Base-by-base conservation (phyloP, 2,888 invertebrate species). In the Limnephilus marmoratus region DNA sequence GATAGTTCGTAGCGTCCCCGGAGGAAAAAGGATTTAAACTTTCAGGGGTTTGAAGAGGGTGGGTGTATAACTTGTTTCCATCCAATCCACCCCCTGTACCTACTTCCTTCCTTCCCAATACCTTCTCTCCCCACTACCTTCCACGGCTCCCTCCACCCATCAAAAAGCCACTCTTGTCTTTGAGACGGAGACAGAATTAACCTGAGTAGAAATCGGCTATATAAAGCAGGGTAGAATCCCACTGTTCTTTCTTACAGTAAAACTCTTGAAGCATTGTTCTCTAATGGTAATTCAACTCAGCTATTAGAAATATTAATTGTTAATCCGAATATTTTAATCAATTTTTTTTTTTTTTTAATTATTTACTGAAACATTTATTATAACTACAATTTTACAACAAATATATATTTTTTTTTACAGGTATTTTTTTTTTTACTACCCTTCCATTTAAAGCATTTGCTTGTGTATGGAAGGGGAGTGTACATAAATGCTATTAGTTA, bases 21-120 rank as follows among this genome's bases (percentile, higher is more conserved):
- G 90, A 82, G 90, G 53, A 90, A 90, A 90, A 85, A 90, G 90
- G 90, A 68, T 83, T 90, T 90, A 90, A 90, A 90, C 53, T 90
- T 90, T 82, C 68, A 68, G 80, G 80, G 80, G 31, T 53, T 88
- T 18, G 34, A 53, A 15, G 31, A 68, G 68, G 80, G 31, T 15
- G 85, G 85, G 45, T 29, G 12, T 82, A 82, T 0, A 68, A 81
- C 31, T 34, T 83, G 37, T 83, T 34, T 24, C 18, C 83, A 37
- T 31, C 31, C 83, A 83, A 83, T 83, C 37, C 37, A 24, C 53
- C 53, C 53, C 53, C 24, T 34, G 5, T 37, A 83, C 24, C 83
- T 83, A 83, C 83, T 37, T 83, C 83, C 83, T 83, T 11, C 24
- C 83, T 13, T 15, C 83, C 18, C 37, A 68, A 37, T 83, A 31